Base-by-base conservation (phyloP, 2,888 invertebrate species). In the Agrotis clavis region DNA sequence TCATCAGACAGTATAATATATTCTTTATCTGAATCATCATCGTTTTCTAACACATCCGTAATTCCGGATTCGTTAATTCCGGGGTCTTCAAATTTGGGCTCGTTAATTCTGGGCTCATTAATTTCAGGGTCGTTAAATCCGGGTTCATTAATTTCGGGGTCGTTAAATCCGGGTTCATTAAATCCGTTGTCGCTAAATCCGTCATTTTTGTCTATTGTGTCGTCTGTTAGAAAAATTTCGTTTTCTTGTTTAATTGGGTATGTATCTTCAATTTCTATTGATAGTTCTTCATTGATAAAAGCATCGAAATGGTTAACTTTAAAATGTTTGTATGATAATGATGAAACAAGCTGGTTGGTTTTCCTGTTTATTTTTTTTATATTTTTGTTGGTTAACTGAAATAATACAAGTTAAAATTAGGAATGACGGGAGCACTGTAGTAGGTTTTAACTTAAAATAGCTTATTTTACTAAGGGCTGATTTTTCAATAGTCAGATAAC, bases 361-460 rank as follows among this genome's bases (percentile, higher is more conserved):
- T 88, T 80, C 0, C 94, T 79, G 59, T 92, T 88, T 30, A 95
- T 92, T 0, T 86, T 75, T 79, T 88, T 89, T 50, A 95, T 78
- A 21, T 87, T 88, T 64, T 90, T 77, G 18, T 87, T 7, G 50
- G 94, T 91, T 21, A 95, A 72, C 95, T 95, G 91, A 88, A 92
- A 73, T 0, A 50, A 30, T 0, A 0, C 25, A 25, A 13, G 9
- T 2, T 16, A 41, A 6, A 14, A 61, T 66, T 45, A 63, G 51
- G 1, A 45, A 25, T 9, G 16, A 16, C 1, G 16, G 13, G 21
- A 16, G 53, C 16, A 30, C n/a, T n/a, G n/a, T n/a, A n/a, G 2
- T 30, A 30, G 30, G 4, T 30, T 30, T 5, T 30, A 30, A 30
- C 4, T 30, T 30, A 4, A 5, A 4, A 4, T 30, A 30, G 4